Base-by-base conservation (phyloP, 53 echinoderm and acorn worm species). In the Echinarachnius parma region DNA sequence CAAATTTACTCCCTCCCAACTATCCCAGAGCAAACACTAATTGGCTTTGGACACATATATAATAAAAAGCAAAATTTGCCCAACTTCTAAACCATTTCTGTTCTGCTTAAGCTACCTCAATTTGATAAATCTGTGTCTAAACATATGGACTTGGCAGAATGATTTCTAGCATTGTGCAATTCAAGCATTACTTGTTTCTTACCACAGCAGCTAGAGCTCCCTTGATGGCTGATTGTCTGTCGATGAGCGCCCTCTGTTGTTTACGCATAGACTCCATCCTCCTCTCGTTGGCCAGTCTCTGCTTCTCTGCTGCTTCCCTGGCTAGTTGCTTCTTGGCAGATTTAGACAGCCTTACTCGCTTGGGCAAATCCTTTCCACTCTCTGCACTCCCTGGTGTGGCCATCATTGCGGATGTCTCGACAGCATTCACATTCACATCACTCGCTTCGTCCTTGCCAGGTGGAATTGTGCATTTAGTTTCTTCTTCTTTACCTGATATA, bases 171-270 rank as follows among this genome's bases (percentile, higher is more conserved):
- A n/a, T n/a, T n/a, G n/a, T n/a, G n/a, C n/a, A n/a, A n/a, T n/a
- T n/a, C n/a, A n/a, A n/a, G n/a, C n/a, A n/a, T n/a, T n/a, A n/a
- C n/a, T n/a, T n/a, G n/a, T n/a, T 48, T 11, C 83, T 90, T 58
- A 93, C 94, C 94, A 93, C 80, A 75, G 78, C 52, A 31, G 87
- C 65, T 19, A 93, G 63, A 30, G 94, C 94, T 53, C 55, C 76
- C 34, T 84, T 80, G 18, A 93, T 83, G 22, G 78, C 83, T 18
- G 37, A 61, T 47, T 87, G 62, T 39, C 84, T 83, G 18, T 84
- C 77, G 4, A 79, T n/a, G 21, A 89, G 16, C 4, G 45, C 76
- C n/a, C 58, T 77, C 34, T 80, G 83, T 48, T 76, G 80, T 54
- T 78, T 61, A 49, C 78, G 77, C 45, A 90, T 30, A 3, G 95